Conservation (phyloP, 92 coral and sea anemone species). For the Paragorgia papillata region DNA sequence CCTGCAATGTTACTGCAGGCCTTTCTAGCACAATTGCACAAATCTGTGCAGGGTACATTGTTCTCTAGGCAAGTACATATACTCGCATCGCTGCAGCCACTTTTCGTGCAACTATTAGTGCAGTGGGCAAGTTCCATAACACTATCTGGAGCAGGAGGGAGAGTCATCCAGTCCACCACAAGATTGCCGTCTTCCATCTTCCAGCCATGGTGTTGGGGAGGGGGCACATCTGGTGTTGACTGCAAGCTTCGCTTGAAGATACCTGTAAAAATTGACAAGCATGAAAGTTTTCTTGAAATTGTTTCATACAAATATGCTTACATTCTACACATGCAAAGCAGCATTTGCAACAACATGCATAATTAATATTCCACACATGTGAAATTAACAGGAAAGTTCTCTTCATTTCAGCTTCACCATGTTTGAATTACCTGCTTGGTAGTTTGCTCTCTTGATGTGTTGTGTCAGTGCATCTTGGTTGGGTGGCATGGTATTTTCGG, state of each 20-base stretch:
- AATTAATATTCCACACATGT: slow-evolving; percentile 9
- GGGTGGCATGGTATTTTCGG: slow-evolving; percentile 39
- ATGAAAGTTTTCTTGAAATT: too few species aligned
- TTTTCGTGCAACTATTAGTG: slow-evolving; percentile 48
- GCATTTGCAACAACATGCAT: slow-evolving; percentile 9
- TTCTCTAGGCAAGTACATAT: slow-evolving; percentile 41
- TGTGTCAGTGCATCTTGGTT: slow-evolving; percentile 19
- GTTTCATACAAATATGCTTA: too few species aligned
- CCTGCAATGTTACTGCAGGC: slow-evolving; percentile 24
- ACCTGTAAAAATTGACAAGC: slow-evolving; percentile 17
- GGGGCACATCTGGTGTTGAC: slow-evolving; percentile 4
- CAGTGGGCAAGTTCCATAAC: slow-evolving; percentile 58
- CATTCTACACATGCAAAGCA: neutral
- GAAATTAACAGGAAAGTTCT: neutral
- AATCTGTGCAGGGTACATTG: neutral
- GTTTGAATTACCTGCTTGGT: slow-evolving; percentile 36
- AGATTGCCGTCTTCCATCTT: slow-evolving; percentile 44
- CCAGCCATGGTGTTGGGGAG: slow-evolving; percentile 48
- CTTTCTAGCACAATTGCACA: slow-evolving; percentile 15
- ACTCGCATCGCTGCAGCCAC: slow-evolving; percentile 53
- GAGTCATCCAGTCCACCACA: slow-evolving; percentile 67
- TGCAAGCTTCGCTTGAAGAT: slow-evolving; percentile 23
- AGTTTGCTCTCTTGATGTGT: slow-evolving; percentile 37
- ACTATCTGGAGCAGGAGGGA: slow-evolving; percentile 65
- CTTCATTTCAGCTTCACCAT: slow-evolving; percentile 19